These are phyloP conservation scores for Brachirus orientalis DNA, from an alignment of 2,113 vertebrate species.

Conservation along the genomic window DNA sequence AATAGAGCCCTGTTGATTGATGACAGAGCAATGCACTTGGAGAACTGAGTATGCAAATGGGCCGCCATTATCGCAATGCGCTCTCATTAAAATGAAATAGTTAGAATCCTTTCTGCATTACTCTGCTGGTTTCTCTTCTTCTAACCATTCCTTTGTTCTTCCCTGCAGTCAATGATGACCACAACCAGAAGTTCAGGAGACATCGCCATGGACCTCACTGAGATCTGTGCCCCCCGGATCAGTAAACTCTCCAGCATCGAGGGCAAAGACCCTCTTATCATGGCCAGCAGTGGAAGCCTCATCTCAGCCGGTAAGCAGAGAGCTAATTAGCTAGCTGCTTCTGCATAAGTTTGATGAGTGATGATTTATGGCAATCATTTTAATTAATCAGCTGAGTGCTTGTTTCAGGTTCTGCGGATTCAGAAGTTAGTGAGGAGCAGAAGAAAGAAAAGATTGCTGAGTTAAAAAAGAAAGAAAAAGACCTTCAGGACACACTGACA, in stretches of 20 bases:
- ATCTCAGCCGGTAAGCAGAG: slow-evolving; percentile 89
- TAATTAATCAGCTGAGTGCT: slow-evolving; percentile 16
- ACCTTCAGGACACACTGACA: slow-evolving; percentile 88
- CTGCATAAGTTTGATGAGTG: slow-evolving; percentile 8
- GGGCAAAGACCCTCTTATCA: slow-evolving; percentile 91
- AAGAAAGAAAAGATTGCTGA: slow-evolving; percentile 94
- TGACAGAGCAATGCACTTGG: slow-evolving; percentile 37
- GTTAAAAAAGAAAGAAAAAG: slow-evolving; percentile 91
- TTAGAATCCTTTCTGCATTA: slow-evolving; percentile 1
- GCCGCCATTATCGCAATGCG: slow-evolving; percentile 20
- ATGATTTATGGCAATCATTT: slow-evolving; percentile 32
- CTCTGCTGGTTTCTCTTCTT: background rate
- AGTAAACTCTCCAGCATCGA: slow-evolving; percentile 85
- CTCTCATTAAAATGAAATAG: slow-evolving; percentile 57
- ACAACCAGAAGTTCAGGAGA: slow-evolving; percentile 92
- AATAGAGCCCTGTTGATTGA: slow-evolving; percentile 64
- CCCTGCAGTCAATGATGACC: slow-evolving; percentile 89
- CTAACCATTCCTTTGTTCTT: background rate
- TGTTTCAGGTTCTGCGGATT: slow-evolving; percentile 90
- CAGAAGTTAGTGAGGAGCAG: slow-evolving; percentile 91
- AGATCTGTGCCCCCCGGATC: slow-evolving; percentile 84
- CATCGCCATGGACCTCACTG: slow-evolving; percentile 93
- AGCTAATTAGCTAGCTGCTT: slow-evolving; percentile 19
- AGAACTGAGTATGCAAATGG: slow-evolving; percentile 45
- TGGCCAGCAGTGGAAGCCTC: slow-evolving; percentile 95